Base-by-base conservation (phyloP, 2,113 vertebrate species). In the Phyllopteryx taeniolatus region DNA sequence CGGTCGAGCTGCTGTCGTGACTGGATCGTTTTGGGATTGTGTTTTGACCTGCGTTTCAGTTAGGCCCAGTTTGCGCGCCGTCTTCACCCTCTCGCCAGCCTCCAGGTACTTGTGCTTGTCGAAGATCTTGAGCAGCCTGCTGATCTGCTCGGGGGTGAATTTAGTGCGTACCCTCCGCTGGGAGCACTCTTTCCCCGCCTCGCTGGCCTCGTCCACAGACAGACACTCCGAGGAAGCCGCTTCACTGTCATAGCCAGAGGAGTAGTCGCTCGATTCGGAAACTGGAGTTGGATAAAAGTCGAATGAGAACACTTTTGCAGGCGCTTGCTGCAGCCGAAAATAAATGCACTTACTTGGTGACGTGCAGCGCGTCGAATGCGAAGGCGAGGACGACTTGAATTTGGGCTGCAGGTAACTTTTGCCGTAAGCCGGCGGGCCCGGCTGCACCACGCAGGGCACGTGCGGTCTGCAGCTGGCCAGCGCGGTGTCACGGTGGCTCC, bases 1-100 rank as follows among this genome's bases (percentile, higher is more conserved):
- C 15, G 31, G 2, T 0, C 11, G 22, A 5, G 22, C 12, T 31
- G 13, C 1, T 3, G 35, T 39, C 3, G 35, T 3, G 35, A 49
- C 15, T 49, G 13, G 13, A 49, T 2, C 2, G 27, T 51, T 33
- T 33, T 5, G 35, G 67, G 19, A 20, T 11, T 7, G 19, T 53
- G 33, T 22, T 77, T 90, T 72, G 62, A 95, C 94, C 93, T 97
- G 94, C 4, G 91, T 90, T 75, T 95, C 94, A 0, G 94, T 91
- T 60, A 96, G 92, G 5, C 68, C 85, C 42, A 96, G 82, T 8
- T 88, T 91, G 39, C 86, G 70, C 0, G 95, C 93, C 0, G 94
- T 90, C 80, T 91, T 93, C 42, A 87, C 79, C n/a, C 93, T 82
- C 76, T 95, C 93, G 0, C 87, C 85, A 0, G 90, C 86, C 0